phyloP scores from a whole-genome alignment of 2,797 vertebrate genomes.

The Alfaro cultratus region DNA sequence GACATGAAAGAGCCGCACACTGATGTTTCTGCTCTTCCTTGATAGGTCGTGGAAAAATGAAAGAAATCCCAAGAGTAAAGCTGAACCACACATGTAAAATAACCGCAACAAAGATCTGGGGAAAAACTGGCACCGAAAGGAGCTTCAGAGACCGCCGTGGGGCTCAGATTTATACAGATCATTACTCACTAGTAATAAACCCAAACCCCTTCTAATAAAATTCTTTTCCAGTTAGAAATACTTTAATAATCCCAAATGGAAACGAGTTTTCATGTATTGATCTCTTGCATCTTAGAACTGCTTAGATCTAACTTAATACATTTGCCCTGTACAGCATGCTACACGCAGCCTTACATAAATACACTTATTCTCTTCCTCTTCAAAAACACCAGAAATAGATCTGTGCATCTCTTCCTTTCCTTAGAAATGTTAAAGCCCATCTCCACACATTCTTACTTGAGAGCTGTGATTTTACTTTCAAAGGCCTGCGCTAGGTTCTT shows the following conservation, averaged over 20 bases:
- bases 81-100: neutral
- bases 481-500: conserved; percentile 84
- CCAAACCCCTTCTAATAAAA: neutral
- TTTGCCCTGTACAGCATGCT: neutral
- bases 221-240: neutral
- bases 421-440: neutral
- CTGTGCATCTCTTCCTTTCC: neutral
- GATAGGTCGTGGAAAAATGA: neutral
- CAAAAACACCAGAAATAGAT: neutral
- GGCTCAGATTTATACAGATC: neutral
- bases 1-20: neutral
- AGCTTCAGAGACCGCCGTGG: neutral
- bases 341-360: neutral
- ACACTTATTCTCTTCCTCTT: neutral
- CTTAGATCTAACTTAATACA: neutral
- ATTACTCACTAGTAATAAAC: neutral
- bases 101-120: neutral
- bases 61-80: neutral
- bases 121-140: neutral
- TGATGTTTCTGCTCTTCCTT: neutral
- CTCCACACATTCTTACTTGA: conserved; percentile 84
- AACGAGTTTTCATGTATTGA: neutral
- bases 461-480: conserved; percentile 81
- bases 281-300: neutral
- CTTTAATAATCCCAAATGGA: neutral